These are phyloP conservation scores for Mercenaria mercenaria DNA, from an alignment of 1,140 invertebrate genomes.

Conservation along the genomic window DNA sequence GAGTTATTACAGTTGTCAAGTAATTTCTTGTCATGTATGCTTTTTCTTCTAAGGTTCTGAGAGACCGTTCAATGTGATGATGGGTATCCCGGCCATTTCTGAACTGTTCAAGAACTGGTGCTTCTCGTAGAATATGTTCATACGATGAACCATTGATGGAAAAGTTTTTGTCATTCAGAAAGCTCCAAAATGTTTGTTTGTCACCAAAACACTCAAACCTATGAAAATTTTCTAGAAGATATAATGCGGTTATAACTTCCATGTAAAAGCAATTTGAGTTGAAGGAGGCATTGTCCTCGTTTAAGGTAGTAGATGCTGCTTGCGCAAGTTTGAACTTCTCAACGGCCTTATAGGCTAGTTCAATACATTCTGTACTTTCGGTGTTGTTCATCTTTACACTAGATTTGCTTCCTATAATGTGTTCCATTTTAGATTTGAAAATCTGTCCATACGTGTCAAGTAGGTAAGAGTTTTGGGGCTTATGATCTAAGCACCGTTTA, in stretches of 20 bases:
- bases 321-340: conserved; percentile 33
- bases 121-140: neutral
- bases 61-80: conserved; percentile 20
- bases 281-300: conserved; percentile 4
- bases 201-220: conserved; percentile 17
- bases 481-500: neutral
- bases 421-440: conserved; percentile 25
- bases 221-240: conserved; percentile 25
- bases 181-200: neutral
- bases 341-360: conserved; percentile 15
- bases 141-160: neutral
- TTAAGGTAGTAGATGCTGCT: neutral
- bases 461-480: conserved; percentile 27
- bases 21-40: neutral
- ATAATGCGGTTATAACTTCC: conserved; percentile 39
- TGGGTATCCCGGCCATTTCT: conserved; percentile 4
- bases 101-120: neutral
- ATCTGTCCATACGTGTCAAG: conserved; percentile 53
- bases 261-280: conserved; percentile 35
- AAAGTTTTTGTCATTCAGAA: neutral
- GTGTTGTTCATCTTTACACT: neutral
- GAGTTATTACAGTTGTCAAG: neutral
- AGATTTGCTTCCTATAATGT: neutral
- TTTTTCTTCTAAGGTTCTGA: conserved; percentile 28
- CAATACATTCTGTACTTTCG: neutral